Percentiles rank a stretch among this genome's conserved stretches.
These are phyloP conservation scores for Petrocephalus sullivani DNA, from an alignment of 2,797 vertebrate genomes.

Conservation along the genomic window DNA sequence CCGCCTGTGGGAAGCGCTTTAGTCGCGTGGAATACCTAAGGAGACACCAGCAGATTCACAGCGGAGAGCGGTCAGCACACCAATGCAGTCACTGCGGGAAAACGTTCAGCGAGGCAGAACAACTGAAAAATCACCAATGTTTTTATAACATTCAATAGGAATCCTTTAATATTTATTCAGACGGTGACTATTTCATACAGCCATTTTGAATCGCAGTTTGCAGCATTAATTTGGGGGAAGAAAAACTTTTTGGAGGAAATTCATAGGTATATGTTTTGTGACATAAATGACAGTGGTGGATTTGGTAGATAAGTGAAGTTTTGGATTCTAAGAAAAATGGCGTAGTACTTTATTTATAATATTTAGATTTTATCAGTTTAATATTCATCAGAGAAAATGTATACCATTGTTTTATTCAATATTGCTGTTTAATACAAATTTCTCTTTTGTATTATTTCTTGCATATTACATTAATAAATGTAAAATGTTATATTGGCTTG, in stretches of 20 bases:
- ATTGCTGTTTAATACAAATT: constrained; percentile 35
- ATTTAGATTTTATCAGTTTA: constrained; percentile 36
- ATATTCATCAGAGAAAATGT: constrained; percentile 37
- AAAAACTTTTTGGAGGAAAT: neutral
- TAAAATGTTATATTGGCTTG: constrained; percentile 24
- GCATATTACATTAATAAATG: constrained; percentile 29
- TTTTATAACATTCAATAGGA: constrained; percentile 32
- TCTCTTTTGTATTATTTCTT: constrained; percentile 57
- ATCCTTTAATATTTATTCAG: neutral
- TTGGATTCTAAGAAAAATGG: constrained; percentile 38
- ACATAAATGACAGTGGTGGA: constrained; percentile 20
- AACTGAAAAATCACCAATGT: constrained; percentile 66
- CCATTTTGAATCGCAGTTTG: neutral
- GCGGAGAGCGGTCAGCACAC: constrained; percentile 50
- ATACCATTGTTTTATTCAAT: constrained; percentile 34
- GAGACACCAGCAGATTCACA: constrained; percentile 71
- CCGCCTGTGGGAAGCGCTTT: constrained; percentile 86
- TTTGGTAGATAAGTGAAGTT: constrained; percentile 34
- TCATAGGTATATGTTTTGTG: neutral
- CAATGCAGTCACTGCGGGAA: constrained; percentile 62
- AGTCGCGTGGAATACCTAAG: constrained; percentile 73
- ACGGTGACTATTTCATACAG: neutral
- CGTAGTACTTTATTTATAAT: constrained; percentile 50
- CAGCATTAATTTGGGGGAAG: neutral
- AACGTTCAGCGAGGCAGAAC: constrained; percentile 58